These are phyloP conservation scores for Trisateles emortualis DNA, from an alignment of 2,888 invertebrate species.

Conservation along the genomic window DNA sequence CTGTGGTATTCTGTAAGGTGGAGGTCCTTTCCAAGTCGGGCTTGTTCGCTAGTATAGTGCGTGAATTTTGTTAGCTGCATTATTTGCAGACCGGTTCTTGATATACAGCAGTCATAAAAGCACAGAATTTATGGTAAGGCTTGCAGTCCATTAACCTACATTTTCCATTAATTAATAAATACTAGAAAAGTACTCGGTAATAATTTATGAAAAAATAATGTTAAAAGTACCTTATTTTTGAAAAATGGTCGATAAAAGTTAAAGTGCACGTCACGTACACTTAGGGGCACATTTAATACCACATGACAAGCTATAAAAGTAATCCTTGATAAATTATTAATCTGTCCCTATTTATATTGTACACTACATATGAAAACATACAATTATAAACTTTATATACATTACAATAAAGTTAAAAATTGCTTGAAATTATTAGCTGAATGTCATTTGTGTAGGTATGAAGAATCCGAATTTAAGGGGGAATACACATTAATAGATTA, in stretches of 20 bases:
- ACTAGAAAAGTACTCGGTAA: neutral
- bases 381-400: neutral
- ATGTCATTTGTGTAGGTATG: constrained; percentile 20
- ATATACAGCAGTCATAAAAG: too few species aligned
- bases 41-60: too few species aligned
- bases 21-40: too few species aligned
- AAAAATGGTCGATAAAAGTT: neutral
- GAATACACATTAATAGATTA: constrained; percentile 54
- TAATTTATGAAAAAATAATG: neutral
- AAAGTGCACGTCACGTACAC: constrained; percentile 35
- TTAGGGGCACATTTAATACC: constrained; percentile 26
- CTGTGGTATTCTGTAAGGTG: too few species aligned
- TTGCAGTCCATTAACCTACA: too few species aligned
- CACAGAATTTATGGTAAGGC: too few species aligned
- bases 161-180: neutral
- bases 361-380: constrained; percentile 2
- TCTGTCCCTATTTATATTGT: constrained; percentile 31
- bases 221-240: neutral
- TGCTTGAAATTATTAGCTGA: neutral
- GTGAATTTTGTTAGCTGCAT: too few species aligned
- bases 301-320: constrained; percentile 51
- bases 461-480: constrained; percentile 35
- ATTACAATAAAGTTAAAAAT: constrained; percentile 11
- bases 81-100: too few species aligned
- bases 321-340: constrained; percentile 52